A percentile compares a stretch with the other conserved stretches of the same genome.
Evolutionary conservation across 2,888 invertebrate genomes (phyloP).

Genomic region (Chironomus tentans): DNA sequence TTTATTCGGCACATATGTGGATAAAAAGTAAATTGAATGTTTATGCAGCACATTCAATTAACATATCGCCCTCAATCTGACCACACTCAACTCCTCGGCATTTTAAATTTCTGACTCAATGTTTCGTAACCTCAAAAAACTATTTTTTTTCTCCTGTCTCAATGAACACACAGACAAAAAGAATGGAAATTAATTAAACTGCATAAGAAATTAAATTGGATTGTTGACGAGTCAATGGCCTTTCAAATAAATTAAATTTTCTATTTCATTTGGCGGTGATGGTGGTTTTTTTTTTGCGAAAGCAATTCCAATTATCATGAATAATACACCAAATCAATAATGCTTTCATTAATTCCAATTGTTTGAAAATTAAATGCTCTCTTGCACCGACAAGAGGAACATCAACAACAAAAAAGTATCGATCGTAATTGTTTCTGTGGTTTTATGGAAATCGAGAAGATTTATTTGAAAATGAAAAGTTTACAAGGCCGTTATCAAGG

Average conservation of each 20-base stretch:
- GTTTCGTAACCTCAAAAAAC: not conserved
- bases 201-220: not conserved
- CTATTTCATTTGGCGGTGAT: too few species aligned
- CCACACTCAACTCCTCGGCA: slow-evolving; percentile 59
- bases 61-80: slow-evolving; percentile 65
- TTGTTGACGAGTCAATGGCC: not conserved
- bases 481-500: too few species aligned
- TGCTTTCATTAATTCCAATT: not conserved
- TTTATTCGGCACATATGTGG: too few species aligned
- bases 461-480: too few species aligned
- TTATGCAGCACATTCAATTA: slow-evolving; percentile 44
- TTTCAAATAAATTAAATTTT: not conserved
- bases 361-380: not conserved
- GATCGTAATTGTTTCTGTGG: too few species aligned
- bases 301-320: too few species aligned
- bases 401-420: too few species aligned
- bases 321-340: too few species aligned
- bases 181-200: too few species aligned
- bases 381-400: too few species aligned
- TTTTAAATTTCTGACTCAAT: not conserved
- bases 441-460: too few species aligned
- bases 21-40: not conserved
- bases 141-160: too few species aligned
- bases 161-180: not conserved
- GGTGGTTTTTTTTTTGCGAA: not conserved